These are phyloP conservation scores for Popillia japonica DNA, from an alignment of 1,140 invertebrate species.

Conservation along the genomic window DNA sequence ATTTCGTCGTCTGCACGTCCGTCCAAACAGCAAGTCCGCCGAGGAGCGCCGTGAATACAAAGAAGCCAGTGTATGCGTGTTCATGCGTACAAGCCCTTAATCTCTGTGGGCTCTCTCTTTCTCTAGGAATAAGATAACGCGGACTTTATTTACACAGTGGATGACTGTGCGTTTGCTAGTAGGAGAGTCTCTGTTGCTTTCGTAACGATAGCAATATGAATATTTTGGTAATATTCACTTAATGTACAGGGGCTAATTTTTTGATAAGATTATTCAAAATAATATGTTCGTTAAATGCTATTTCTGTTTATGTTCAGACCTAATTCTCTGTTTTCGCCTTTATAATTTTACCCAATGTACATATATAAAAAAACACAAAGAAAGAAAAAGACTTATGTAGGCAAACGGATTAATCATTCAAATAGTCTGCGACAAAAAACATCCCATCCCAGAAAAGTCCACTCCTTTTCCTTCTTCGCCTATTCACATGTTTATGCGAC, in stretches of 20 bases:
- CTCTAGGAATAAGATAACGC: neutral
- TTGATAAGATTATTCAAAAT: no score
- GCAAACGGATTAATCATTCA: slow-evolving; percentile 31
- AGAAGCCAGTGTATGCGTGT: slow-evolving; percentile 17
- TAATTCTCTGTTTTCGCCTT: no score
- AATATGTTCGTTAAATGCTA: no score
- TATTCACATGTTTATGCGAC: slow-evolving; percentile 36
- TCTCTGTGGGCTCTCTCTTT: slow-evolving; percentile 13
- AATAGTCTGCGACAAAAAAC: slow-evolving; percentile 32
- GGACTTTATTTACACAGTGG: neutral
- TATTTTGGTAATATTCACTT: no score
- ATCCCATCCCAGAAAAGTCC: slow-evolving; percentile 13
- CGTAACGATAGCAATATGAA: no score
- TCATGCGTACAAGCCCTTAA: neutral
- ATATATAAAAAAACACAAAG: no score
- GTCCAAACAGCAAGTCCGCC: neutral
- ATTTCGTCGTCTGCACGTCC: slow-evolving; percentile 18
- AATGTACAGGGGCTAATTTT: no score
- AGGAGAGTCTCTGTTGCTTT: no score
- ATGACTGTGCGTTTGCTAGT: no score
- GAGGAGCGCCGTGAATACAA: neutral
- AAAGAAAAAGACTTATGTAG: neutral
- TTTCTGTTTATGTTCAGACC: no score
- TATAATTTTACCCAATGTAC: no score
- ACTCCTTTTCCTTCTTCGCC: slow-evolving; percentile 15